Evolutionary conservation across 2,888 invertebrate species (phyloP).

Genomic region (Calliopum simillimum): DNA sequence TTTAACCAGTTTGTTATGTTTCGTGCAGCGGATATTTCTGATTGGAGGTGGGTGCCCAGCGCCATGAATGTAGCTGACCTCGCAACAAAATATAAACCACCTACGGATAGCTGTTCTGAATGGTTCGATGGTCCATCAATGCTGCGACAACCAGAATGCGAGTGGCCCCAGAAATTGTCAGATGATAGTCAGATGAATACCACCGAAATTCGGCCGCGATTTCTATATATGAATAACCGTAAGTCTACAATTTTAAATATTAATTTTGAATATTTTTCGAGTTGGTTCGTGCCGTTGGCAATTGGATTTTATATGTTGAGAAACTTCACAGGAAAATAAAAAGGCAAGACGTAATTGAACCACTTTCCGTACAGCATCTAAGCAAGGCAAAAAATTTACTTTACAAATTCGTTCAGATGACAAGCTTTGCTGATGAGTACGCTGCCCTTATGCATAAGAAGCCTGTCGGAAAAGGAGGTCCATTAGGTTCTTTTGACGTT

Average conservation of each 20-base stretch:
- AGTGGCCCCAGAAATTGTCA: neutral
- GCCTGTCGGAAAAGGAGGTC: too few species aligned
- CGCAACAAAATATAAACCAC: neutral
- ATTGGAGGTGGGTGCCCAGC: too few species aligned
- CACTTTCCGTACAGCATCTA: neutral
- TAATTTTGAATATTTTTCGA: neutral
- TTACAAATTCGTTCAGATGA: neutral
- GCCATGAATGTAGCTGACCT: too few species aligned
- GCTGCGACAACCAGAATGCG: neutral
- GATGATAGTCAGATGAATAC: neutral
- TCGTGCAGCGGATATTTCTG: slow-evolving; percentile 1
- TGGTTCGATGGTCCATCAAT: slow-evolving; percentile 19
- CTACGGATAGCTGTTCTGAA: neutral
- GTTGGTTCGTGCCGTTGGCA: neutral
- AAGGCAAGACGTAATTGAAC: neutral
- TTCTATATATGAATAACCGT: neutral
- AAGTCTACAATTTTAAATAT: neutral
- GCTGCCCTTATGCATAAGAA: neutral
- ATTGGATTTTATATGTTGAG: neutral
- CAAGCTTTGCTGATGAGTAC: neutral
- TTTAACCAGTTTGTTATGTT: neutral
- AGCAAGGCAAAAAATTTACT: neutral
- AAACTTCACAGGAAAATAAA: neutral
- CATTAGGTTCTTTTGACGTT: too few species aligned
- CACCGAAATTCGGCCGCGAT: neutral